Percentiles rank a stretch among this genome's conserved stretches.
These are phyloP conservation scores for Puma concolor DNA, from an alignment of 2,113 vertebrate species.

Conservation along the genomic window DNA sequence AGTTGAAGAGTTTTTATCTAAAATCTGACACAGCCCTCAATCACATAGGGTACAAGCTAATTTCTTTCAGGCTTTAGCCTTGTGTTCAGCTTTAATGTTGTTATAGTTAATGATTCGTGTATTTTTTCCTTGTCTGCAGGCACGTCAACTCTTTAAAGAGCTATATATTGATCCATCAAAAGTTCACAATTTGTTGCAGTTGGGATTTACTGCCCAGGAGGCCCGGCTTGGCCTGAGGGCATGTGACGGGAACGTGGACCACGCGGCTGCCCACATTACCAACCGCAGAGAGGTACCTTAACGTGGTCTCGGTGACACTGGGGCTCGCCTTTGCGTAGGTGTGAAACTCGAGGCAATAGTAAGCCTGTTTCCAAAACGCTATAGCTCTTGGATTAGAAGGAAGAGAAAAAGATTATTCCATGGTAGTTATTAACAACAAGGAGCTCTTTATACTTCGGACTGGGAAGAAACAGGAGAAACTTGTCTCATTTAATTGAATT, in stretches of 20 bases:
- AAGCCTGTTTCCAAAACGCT: not conserved
- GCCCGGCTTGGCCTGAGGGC: conserved; percentile 95
- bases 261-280: conserved; percentile 91
- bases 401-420: no score
- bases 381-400: not conserved
- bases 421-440: not conserved
- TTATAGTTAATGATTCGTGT: accelerated
- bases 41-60: not conserved
- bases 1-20: not conserved
- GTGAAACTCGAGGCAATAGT: not conserved
- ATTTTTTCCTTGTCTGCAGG: conserved; percentile 82
- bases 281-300: conserved; percentile 90
- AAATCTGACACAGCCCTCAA: not conserved
- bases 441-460: not conserved
- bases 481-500: not conserved
- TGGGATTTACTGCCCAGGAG: conserved; percentile 95
- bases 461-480: not conserved
- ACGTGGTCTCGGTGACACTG: accelerated
- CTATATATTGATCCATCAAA: conserved; percentile 91
- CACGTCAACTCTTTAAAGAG: conserved; percentile 88
- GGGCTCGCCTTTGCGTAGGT: not conserved
- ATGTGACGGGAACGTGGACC: conserved; percentile 90
- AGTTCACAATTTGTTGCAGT: conserved; percentile 88
- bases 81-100: not conserved
- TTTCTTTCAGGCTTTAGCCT: not conserved